These are phyloP conservation scores for Hemitrygon akajei DNA, from an alignment of 2,797 vertebrate genomes.

Conservation along the genomic window DNA sequence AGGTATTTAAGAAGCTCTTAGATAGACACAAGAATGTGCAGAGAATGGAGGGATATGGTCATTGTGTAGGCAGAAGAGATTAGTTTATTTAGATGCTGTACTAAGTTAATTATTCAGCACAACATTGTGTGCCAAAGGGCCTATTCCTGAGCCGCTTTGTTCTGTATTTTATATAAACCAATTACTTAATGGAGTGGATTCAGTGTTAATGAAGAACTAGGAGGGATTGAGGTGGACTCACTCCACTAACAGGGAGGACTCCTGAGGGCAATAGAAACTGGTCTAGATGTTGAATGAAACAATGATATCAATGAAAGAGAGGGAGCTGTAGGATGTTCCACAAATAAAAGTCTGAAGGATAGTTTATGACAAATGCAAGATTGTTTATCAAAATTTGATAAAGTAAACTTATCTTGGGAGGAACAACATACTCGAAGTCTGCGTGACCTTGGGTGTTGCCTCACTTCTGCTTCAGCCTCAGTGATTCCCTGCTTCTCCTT, in stretches of 20 bases:
- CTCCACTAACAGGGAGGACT: not conserved
- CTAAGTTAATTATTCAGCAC: no score
- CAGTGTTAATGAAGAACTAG: no score
- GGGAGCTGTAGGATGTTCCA: not conserved
- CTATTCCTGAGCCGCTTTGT: no score
- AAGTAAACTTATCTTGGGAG: not conserved
- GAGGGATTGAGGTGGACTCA: no score
- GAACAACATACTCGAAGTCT: not conserved
- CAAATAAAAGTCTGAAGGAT: not conserved
- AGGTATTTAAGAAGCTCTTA: no score
- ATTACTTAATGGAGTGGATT: no score
- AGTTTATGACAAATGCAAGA: not conserved
- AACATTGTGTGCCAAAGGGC: no score
- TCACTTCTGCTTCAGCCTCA: not conserved
- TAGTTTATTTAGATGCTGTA: no score
- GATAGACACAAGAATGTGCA: no score
- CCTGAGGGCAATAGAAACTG: not conserved
- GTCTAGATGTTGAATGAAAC: not conserved
- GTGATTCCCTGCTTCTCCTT: not conserved
- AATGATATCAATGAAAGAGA: not conserved
- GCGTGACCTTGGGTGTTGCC: not conserved
- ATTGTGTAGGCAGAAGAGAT: no score
- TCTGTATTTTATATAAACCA: no score
- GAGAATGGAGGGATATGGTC: no score
- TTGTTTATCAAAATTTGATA: not conserved